Base-by-base conservation (phyloP, 1,140 invertebrate species). In the Aricia agestis region DNA sequence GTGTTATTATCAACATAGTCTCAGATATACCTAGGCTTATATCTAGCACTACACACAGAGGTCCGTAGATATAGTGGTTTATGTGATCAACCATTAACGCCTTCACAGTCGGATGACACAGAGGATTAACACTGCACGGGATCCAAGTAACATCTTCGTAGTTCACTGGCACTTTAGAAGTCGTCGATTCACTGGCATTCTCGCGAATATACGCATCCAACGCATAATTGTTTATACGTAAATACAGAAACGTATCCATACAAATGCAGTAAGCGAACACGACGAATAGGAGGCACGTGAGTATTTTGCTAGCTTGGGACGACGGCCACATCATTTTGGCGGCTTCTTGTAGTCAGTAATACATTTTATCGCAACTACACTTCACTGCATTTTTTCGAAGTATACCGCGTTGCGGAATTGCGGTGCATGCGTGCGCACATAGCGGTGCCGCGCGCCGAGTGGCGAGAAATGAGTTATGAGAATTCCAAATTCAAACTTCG, bases 21-120 rank as follows among this genome's bases (percentile, higher is more conserved):
- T 93, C 86, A 0, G 94, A 95, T 74, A 96, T 94, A 1, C 93
- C 92, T 57, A 95, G 82, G 15, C 94, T 78, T 78, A 93, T 86
- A 79, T 96, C 94, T 11, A 95, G 82, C 41, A 96, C 87, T 4
- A 93, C 93, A 18, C 95, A 95, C 25, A 95, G 79, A 0, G 96
- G 95, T n/a, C 94, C 94, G 71, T 96, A 94, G 13, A 97, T 85
- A 78, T 96, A 97, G 81, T 95, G 94, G 82, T 96, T 96, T 6
- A 95, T 94, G 74, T 96, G 95, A 80, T 96, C 95, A 31, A 96
- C 84, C 84, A 96, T 93, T 66, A 97, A 83, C 15, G 94, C 95
- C 86, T 97, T 97, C 0, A 96, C 94, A 0, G 95, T 96, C 1
- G 96, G 93, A 82, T 94, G 93, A 78, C 95, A 96, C 1, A 96